Evolutionary conservation across 2,113 vertebrate genomes (phyloP), one percentile per base, ranked within the genome.

Genomic region (Cyprinus carpio): DNA sequence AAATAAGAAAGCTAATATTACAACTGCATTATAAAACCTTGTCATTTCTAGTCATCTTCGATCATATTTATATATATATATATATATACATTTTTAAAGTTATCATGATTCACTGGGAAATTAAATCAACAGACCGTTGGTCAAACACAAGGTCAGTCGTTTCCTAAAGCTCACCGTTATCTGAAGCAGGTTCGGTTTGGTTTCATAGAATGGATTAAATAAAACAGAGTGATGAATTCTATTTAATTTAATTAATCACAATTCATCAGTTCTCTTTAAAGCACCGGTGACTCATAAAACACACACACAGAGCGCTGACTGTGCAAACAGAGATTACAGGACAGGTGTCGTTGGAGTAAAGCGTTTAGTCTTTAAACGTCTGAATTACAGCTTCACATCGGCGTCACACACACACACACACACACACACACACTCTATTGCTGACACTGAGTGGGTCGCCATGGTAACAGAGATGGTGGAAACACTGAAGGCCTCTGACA

Each of bases 381-480:
- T 64, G 58, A 81, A 64, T 46, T 80, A 88, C 84, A 86, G 37
- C 87, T 67, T 86, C 71, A 88, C 77, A 84, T 58, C 6, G 18
- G 74, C 15, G 12, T 69, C 82, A 62, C 87, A 84, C 87, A 84
- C 84, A 65, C 62, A 29, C 62, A 56, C 54, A 56, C 54, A 62
- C 87, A 84, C 87, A 84, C 87, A 86, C 85, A 88, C 84, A 86
- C 83, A 84, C 87, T 51, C 79, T 88, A 84, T 86, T 86, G 87
- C 87, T 88, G 82, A 60, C 81, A 86, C 85, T 84, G 79, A 88
- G 82, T 78, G 84, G 78, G 77, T 86, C 60, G 77, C 86, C 76
- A 86, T 86, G 75, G 81, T 84, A 88, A 88, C 86, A 85, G 87
- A 72, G 84, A 88, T 83, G 82, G 54, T 82, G 84, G 77, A 77